Conservation (phyloP, 2,113 vertebrate species). For the Pelusios castaneus region DNA sequence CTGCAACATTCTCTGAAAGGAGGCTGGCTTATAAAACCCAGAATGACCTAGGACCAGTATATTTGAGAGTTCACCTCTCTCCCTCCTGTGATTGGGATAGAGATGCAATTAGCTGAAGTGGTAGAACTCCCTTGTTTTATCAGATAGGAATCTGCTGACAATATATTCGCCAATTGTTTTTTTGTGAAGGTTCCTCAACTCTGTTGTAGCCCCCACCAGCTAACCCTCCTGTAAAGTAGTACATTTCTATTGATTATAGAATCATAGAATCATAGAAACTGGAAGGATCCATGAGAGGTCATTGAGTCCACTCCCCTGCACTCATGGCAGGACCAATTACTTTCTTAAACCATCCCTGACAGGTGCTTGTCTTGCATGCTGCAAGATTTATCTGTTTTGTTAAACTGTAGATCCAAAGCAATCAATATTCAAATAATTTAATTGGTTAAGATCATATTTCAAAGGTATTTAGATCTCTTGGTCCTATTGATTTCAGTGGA, state of each 20-base stretch:
- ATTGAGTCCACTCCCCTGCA: too few species aligned
- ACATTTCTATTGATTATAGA: neutral
- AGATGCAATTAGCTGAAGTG: rapidly evolving
- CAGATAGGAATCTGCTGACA: neutral
- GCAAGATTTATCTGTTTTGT: neutral
- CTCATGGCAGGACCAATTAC: too few species aligned
- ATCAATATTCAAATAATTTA: neutral
- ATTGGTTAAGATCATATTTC: neutral
- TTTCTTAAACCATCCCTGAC: too few species aligned
- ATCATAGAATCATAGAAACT: too few species aligned
- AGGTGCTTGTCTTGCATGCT: too few species aligned
- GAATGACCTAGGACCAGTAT: rapidly evolving
- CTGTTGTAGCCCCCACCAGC: neutral
- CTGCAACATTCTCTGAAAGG: neutral
- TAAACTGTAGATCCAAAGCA: neutral
- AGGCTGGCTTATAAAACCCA: neutral
- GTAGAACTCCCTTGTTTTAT: neutral
- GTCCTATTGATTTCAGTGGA: neutral
- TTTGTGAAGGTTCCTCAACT: neutral
- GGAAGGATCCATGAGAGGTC: too few species aligned
- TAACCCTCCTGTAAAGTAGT: neutral
- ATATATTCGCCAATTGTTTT: neutral
- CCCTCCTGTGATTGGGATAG: neutral
- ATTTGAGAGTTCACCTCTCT: neutral
- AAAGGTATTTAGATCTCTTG: neutral